Evolutionary conservation across 2,797 vertebrate genomes (phyloP).

Genomic region (Erethizon dorsatum): DNA sequence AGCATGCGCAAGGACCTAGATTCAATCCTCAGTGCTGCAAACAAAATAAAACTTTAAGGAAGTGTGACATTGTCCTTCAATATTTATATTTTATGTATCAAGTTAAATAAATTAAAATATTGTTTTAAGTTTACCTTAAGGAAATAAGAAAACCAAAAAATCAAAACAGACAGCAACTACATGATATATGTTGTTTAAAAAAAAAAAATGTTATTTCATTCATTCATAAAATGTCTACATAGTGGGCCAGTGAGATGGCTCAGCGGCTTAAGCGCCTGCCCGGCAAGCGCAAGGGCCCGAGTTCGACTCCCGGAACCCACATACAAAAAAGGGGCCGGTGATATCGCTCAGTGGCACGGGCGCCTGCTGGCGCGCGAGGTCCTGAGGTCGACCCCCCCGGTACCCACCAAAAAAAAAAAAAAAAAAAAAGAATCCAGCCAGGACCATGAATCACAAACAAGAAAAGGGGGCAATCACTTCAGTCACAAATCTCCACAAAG

Average conservation of each 20-base stretch:
- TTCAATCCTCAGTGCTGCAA: not conserved
- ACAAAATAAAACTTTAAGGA: not conserved
- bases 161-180: not conserved
- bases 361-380: no score
- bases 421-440: not conserved
- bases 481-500: not conserved
- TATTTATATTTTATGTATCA: no score
- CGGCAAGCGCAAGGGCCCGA: no score
- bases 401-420: not conserved
- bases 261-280: no score
- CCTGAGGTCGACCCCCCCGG: no score
- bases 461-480: not conserved
- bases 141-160: not conserved
- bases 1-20: not conserved
- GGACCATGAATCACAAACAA: not conserved
- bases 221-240: not conserved
- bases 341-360: no score
- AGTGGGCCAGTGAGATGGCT: no score
- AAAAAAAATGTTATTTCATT: not conserved
- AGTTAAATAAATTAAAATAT: not conserved
- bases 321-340: no score
- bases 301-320: no score
- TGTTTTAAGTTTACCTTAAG: not conserved
- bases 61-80: no score
- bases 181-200: not conserved